Evolutionary conservation across 2,797 vertebrate genomes (phyloP), one percentile per base, ranked within the genome.

Genomic region (Rhynchonycteris naso): DNA sequence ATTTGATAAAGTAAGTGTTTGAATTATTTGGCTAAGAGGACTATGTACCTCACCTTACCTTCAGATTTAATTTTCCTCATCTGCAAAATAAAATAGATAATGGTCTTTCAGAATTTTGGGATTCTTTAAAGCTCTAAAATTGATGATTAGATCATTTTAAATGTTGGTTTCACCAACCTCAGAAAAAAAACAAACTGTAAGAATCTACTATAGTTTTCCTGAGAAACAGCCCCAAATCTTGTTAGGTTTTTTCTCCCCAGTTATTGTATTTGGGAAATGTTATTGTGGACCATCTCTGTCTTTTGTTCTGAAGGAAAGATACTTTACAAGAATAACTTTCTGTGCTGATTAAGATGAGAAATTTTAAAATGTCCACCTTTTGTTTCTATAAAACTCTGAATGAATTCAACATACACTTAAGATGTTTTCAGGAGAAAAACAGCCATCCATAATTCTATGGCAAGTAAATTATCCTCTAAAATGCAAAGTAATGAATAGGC

Each of bases 391-490:
- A 93, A 92, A 89, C 75, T 72, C 1, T 89, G 35, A 96, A 72
- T 93, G 82, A 82, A 28, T 30, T 35, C 59, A 91, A 71, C 54
- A 43, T 6, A 28, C 71, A 93, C 33, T 86, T 65, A n/a, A 66
- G 69, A 88, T 54, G 59, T 79, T 93, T 96, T 88, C 50, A 65
- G 43, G 88, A 90, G 92, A 94, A 96, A 91, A 81, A 52, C 80
- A 59, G 66, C 61, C 88, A 93, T 94, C 93, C 86, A 52, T 68
- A 96, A 94, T 61, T 95, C 95, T 89, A 54, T 74, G 66, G 59
- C 72, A 92, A 96, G 90, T 50, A 92, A 93, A 93, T 86, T 90
- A 86, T 79, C 81, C 68, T 85, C 85, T 56, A 74, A 93, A 93
- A 96, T 63, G 56, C 95, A 86, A 88, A 95, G 90, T 65, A 86